Evolutionary conservation across 2,888 invertebrate genomes (phyloP).

Genomic region (Cremastobaeus sp.): DNA sequence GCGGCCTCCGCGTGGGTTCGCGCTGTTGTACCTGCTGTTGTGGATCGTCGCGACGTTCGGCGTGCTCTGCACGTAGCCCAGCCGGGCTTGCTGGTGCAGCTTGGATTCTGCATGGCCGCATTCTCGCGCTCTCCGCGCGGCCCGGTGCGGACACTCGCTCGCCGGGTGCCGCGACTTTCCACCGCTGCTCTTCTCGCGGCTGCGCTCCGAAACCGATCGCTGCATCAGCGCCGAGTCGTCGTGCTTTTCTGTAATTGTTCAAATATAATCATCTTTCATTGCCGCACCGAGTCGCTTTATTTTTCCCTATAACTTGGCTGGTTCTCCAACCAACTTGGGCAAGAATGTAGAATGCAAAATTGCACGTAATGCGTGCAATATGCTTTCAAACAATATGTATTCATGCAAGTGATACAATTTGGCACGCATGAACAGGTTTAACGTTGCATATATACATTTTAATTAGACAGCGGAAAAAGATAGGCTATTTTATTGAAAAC

Average conservation of each 20-base stretch:
- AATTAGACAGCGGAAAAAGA: too few species aligned
- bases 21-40: slow-evolving; percentile 80
- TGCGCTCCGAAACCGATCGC: slow-evolving; percentile 79
- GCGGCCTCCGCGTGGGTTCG: slow-evolving; percentile 77
- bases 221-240: slow-evolving; percentile 77
- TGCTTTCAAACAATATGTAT: too few species aligned
- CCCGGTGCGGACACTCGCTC: slow-evolving; percentile 72
- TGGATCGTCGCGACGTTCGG: slow-evolving; percentile 81
- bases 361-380: too few species aligned
- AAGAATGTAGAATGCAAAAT: too few species aligned
- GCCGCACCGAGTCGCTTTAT: too few species aligned
- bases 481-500: too few species aligned
- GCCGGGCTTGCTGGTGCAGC: slow-evolving; percentile 73
- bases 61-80: slow-evolving; percentile 82
- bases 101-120: slow-evolving; percentile 72
- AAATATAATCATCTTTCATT: too few species aligned
- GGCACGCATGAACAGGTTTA: too few species aligned
- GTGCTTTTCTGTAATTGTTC: slow-evolving; percentile 71
- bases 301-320: too few species aligned
- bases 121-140: slow-evolving; percentile 68
- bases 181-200: slow-evolving; percentile 76
- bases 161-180: slow-evolving; percentile 64
- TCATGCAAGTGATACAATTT: too few species aligned
- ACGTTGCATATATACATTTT: too few species aligned
- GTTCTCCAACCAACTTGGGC: too few species aligned